Evolutionary conservation across 2,888 invertebrate genomes (phyloP), one percentile per base, ranked within the genome.

Genomic region (Drosophila macrospina): DNA sequence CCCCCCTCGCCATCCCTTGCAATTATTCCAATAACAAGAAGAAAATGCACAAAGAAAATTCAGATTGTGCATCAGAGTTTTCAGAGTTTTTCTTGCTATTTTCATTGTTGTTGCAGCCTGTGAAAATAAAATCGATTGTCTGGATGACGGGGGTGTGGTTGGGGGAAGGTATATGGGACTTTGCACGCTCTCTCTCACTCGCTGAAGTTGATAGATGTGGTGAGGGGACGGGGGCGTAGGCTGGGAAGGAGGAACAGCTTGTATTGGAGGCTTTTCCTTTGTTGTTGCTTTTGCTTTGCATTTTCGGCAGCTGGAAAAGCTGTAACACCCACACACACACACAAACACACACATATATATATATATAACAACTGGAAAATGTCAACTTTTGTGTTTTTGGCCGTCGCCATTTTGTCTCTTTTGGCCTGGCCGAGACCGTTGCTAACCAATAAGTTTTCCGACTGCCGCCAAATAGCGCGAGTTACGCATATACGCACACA

Each of bases 401-500:
- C 20, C 34, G 55, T 24, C 55, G 55, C 55, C 55, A 55, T 56
- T 61, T 62, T 69, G 39, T 57, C 47, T 16, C 30, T 47, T 16
- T 47, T 47, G 47, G 47, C 28, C 56, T 47, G 57, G 68, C 52
- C 48, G 32, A 47, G 54, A 64, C 63, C 72, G 82, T 77, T 76
- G 82, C 74, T 79, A 78, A 68, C 86, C 86, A 85, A 85, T 82
- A 82, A 82, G 83, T 82, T 81, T 81, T 55, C 65, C 69, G 78
- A 82, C 67, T 81, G 77, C 80, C 81, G 82, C 85, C 78, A 82
- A 81, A 81, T 82, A 82, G 74, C 86, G 81, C 86, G 86, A 70
- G 61, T 24, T 75, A 80, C 72, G 62, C 78, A 80, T 62, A 64
- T 62, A 63, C 39, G 55, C 42, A 62, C 26, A 54, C 16, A 42